phyloP scores from a whole-genome alignment of 2,797 vertebrate genomes.

The Phalloptychus januarius region DNA sequence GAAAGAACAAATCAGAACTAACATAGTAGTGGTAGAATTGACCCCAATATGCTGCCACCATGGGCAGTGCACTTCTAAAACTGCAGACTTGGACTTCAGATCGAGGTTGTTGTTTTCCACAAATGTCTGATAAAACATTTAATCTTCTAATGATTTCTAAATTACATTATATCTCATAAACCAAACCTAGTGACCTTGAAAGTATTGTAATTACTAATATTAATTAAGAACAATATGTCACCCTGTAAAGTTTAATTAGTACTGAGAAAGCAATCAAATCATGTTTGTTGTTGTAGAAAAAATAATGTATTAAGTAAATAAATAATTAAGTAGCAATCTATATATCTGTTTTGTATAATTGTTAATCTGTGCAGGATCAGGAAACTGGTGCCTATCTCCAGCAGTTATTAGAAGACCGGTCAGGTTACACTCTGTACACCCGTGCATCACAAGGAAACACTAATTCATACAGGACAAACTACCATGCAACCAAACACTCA shows the following conservation, averaged over 20 bases:
- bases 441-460: background rate
- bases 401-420: background rate
- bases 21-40: background rate
- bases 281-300: background rate
- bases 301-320: background rate
- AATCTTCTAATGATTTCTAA: background rate
- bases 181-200: background rate
- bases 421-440: background rate
- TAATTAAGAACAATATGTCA: background rate
- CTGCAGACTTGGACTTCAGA: background rate
- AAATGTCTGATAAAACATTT: background rate
- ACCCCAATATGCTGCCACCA: background rate
- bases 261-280: background rate
- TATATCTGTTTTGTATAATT: background rate
- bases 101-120: background rate
- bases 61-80: background rate
- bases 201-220: background rate
- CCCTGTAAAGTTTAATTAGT: background rate
- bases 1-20: background rate
- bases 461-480: background rate
- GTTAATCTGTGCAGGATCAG: background rate
- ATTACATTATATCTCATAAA: background rate
- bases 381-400: background rate
- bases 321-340: background rate
- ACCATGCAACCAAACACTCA: background rate